These are phyloP conservation scores for Dromas ardeola DNA, from an alignment of 2,113 vertebrate genomes.

Conservation along the genomic window DNA sequence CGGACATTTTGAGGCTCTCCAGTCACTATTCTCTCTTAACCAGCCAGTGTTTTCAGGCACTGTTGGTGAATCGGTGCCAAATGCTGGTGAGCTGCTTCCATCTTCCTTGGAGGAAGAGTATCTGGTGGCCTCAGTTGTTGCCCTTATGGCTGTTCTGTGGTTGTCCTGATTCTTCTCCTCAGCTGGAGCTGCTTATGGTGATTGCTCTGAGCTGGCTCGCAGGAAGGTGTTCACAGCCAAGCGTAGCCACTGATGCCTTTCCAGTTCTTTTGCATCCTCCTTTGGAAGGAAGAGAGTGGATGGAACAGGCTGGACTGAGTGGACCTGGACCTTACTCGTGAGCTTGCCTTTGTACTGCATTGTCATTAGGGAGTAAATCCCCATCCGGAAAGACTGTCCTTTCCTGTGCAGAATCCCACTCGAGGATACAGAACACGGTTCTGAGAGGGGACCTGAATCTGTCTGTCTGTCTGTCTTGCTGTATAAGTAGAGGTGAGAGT, in stretches of 20 bases:
- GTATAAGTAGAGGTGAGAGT: not conserved
- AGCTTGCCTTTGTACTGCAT: not conserved
- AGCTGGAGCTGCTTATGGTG: not conserved
- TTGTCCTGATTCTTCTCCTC: not conserved
- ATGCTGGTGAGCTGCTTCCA: not conserved
- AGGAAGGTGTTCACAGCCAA: not conserved
- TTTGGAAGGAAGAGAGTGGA: not conserved
- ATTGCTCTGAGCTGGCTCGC: not conserved
- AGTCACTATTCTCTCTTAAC: not conserved
- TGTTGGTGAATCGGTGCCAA: not conserved
- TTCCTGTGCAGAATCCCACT: not conserved
- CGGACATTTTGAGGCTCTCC: not conserved
- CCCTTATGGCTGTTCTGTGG: not conserved
- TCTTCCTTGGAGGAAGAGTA: not conserved
- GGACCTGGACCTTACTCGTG: not conserved
- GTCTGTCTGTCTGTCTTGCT: not conserved
- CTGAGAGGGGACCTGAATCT: not conserved
- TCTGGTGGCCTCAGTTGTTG: not conserved
- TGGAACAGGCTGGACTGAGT: not conserved
- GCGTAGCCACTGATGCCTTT: not conserved
- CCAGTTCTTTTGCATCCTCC: not conserved
- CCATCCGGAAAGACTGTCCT: not conserved
- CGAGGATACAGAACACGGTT: fast-evolving
- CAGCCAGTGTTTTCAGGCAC: not conserved
- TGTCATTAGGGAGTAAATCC: not conserved